Evolutionary conservation across 92 coral and sea anemone genomes (phyloP), one percentile per base, ranked within the genome.

Genomic region (Galaxea fascicularis): DNA sequence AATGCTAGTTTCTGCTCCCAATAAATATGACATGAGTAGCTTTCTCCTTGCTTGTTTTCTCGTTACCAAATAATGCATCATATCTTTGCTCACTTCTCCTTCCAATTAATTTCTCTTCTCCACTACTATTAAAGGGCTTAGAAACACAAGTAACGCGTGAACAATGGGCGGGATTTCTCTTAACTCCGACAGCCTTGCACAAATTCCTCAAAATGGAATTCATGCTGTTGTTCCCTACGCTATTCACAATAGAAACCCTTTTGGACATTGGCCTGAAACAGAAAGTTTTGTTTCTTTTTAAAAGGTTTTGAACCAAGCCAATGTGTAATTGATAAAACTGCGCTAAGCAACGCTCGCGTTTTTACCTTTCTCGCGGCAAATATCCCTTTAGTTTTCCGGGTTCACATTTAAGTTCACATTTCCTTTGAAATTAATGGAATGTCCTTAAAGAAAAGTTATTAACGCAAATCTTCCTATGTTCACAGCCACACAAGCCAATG

Each of bases 331-430:
- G n/a, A n/a, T n/a, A n/a, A n/a, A n/a, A n/a, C n/a, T n/a, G n/a
- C n/a, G n/a, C n/a, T n/a, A n/a, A 78, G 62, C 85, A 89, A 65
- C 89, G 79, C n/a, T 71, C 86, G 64, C 82, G 87, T 60, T 59
- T 58, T 66, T 63, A 64, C 90, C 90, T 74, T 21, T 59, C 79
- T 67, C 80, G 53, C 80, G 90, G 64, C 90, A 87, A 58, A 86
- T 51, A 66, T 86, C 85, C 67, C 70, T n/a, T 77, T 14, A 86
- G 78, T 46, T 47, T 70, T 44, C 85, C 29, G 27, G 79, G 85
- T 53, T 77, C 77, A 77, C 78, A 86, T 58, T 77, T 86, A 31
- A 86, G 51, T 25, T 78, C 84, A 30, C 85, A 65, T 46, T 66
- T 80, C 65, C 76, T n/a, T 73, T 73, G 41, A 73, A 73, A 47